Evolutionary conservation across 2,113 vertebrate genomes (phyloP), one percentile per base, ranked within the genome.

Genomic region (Melanotaenia duboulayi): DNA sequence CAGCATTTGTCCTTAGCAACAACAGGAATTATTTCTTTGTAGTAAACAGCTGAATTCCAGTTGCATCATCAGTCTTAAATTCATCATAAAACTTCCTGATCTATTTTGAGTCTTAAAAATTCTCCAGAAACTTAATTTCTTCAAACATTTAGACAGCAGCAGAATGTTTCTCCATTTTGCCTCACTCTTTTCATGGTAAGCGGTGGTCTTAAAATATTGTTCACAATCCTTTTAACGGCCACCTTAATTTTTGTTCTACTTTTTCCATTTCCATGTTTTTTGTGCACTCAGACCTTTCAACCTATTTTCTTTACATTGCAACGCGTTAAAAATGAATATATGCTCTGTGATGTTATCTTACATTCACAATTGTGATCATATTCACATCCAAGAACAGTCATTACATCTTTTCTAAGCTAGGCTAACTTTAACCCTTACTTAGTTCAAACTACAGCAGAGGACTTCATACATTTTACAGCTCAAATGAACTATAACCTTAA

Each of bases 311-410:
- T 2, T 56, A 65, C 37, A 56, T 14, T 65, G 1, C n/a, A 60
- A 73, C 46, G 66, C 46, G 40, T 35, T 35, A 71, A 35, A 49
- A 54, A 8, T 35, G 20, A 62, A 78, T 61, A 67, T n/a, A 46
- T 69, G 65, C 19, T 46, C 22, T 50, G 20, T 57, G 23, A 72
- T 44, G 14, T 51, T n/a, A 58, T 82, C 74, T 44, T 57, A 81
- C 59, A 78, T 65, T 82, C 39, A 80, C 37, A 44, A 78, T 78
- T 67, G 44, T 64, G 49, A 73, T 49, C 56, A 54, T 42, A 37
- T 70, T 67, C 25, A 13, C 40, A 42, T 42, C 44, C 19, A 49
- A 17, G 39, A 22, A 51, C 32, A 64, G 8, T 24, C 20, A 28
- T 35, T 35, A 24, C 17, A 49, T 52, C 7, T 28, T 54, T 55